A percentile compares a stretch with the other conserved stretches of the same genome.
These are phyloP conservation scores for Psittacus erithacus DNA, from an alignment of 2,113 vertebrate genomes.

Conservation along the genomic window DNA sequence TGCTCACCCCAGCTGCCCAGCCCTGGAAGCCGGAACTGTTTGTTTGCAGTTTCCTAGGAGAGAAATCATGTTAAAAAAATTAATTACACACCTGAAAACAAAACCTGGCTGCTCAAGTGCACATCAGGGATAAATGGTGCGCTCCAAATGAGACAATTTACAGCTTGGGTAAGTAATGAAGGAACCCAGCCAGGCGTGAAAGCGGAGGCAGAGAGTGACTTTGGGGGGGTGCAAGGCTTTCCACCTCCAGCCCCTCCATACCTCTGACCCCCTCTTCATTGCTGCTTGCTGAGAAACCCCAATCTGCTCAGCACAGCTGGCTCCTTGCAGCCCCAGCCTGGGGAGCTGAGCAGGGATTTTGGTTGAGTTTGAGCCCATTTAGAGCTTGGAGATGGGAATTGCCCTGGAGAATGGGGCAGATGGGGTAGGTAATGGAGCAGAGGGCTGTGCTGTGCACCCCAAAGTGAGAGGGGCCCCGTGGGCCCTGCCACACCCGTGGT, in stretches of 20 bases:
- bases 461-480: fast-evolving
- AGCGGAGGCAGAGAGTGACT: background rate
- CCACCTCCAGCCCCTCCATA: background rate
- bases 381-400: fast-evolving
- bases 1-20: background rate
- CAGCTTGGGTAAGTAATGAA: slow-evolving; percentile 65
- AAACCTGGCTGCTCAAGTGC: slow-evolving; percentile 69
- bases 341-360: background rate
- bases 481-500: fast-evolving
- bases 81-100: slow-evolving; percentile 77
- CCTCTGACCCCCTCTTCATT: background rate
- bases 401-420: background rate
- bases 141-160: slow-evolving; percentile 67
- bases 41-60: slow-evolving; percentile 71
- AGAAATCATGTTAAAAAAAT: slow-evolving; percentile 71
- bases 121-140: slow-evolving; percentile 71
- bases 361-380: background rate
- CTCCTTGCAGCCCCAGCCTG: background rate
- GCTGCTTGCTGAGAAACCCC: background rate
- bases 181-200: background rate
- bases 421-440: background rate
- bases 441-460: background rate
- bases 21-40: slow-evolving; percentile 41
- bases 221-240: background rate
- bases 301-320: background rate